A percentile compares a stretch with the other conserved stretches of the same genome.
phyloP scores from a whole-genome alignment of 1,140 invertebrate genomes.

The Penaeus japonicus region DNA sequence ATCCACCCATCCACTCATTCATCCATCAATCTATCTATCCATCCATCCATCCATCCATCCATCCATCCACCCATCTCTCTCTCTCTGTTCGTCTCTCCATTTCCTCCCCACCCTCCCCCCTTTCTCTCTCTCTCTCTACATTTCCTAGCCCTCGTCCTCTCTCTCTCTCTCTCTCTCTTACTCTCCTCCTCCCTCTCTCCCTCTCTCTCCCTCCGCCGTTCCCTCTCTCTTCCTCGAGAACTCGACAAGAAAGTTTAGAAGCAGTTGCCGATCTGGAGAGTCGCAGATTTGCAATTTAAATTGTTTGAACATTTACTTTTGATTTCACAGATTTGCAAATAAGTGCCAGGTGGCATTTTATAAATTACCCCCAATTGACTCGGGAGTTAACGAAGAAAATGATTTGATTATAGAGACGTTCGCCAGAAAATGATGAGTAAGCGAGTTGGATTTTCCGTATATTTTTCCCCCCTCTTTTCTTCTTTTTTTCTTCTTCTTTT shows the following conservation, averaged over 20 bases:
- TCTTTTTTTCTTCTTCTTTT: too few species aligned
- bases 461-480: too few species aligned
- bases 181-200: neutral
- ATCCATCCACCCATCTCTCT: too few species aligned
- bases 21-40: too few species aligned
- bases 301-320: conserved; percentile 38
- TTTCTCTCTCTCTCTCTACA: neutral
- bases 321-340: conserved; percentile 28
- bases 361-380: conserved; percentile 25
- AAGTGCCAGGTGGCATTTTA: conserved; percentile 18
- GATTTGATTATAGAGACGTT: conserved; percentile 44
- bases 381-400: conserved; percentile 40
- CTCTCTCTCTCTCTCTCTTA: neutral
- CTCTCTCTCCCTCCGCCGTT: neutral
- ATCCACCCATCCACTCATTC: too few species aligned
- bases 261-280: too few species aligned
- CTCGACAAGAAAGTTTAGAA: neutral
- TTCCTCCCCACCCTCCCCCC: neutral
- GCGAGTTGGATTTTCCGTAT: neutral
- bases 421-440: conserved; percentile 3
- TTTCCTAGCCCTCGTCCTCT: neutral
- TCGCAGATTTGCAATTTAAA: conserved; percentile 27
- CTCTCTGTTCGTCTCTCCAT: too few species aligned
- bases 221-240: neutral
- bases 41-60: too few species aligned